Evolutionary conservation across 2,797 vertebrate species (phyloP).

Genomic region (Chromobotia macracanthus): DNA sequence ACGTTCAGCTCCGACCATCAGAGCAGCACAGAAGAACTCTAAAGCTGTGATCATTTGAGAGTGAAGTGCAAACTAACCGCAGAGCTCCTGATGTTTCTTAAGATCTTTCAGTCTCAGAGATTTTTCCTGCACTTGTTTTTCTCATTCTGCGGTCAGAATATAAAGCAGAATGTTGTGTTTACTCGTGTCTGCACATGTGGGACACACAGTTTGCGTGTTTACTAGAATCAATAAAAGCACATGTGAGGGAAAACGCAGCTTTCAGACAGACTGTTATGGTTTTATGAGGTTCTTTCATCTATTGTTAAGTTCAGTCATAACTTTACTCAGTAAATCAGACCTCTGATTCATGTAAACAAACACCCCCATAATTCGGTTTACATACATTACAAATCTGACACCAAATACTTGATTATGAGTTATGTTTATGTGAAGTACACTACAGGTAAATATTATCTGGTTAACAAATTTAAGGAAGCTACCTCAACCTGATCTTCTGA

Average conservation of each 20-base stretch:
- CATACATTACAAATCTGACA: background rate
- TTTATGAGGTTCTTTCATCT: slow-evolving; percentile 7
- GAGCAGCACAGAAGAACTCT: background rate
- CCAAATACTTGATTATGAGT: background rate
- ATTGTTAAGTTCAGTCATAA: background rate
- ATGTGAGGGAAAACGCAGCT: background rate
- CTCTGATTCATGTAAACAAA: background rate
- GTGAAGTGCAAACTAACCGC: background rate
- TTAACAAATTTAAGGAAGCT: background rate
- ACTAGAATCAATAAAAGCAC: slow-evolving; percentile 29
- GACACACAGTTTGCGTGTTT: slow-evolving; percentile 20
- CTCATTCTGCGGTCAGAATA: background rate
- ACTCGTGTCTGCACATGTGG: background rate
- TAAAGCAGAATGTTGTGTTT: background rate
- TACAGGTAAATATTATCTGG: background rate
- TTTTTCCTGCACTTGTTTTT: background rate
- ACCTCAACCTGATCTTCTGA: background rate
- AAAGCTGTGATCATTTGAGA: background rate
- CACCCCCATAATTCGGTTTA: background rate
- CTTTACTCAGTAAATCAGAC: background rate
- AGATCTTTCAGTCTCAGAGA: background rate
- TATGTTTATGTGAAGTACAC: background rate
- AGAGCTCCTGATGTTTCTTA: background rate
- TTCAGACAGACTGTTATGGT: background rate
- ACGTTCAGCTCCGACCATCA: background rate